These are phyloP conservation scores for Tachyglossus aculeatus DNA, from an alignment of 2,797 vertebrate genomes.

Conservation along the genomic window DNA sequence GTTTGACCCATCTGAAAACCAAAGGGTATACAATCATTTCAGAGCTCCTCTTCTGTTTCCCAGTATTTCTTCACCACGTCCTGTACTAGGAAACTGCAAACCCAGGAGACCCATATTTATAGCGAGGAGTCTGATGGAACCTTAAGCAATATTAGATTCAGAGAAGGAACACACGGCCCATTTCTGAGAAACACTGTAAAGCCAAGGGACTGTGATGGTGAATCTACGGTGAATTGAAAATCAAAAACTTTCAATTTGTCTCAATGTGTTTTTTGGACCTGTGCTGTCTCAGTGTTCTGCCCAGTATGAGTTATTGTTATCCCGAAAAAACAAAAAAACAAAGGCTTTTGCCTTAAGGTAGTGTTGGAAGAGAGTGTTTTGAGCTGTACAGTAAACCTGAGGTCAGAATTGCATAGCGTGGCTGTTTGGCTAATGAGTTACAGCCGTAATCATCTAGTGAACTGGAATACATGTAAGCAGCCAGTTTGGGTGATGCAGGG, in stretches of 20 bases:
- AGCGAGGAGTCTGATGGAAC: neutral
- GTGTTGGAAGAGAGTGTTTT: slow-evolving; percentile 1
- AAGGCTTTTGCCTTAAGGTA: slow-evolving; percentile 56
- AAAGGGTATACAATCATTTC: no score
- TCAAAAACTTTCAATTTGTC: neutral
- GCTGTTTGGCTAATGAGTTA: neutral
- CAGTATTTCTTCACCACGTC: no score
- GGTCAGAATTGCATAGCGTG: slow-evolving; percentile 32
- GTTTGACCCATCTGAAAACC: no score
- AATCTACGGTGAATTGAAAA: neutral
- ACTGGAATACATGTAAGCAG: accelerated
- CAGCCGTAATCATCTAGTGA: accelerated
- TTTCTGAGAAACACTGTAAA: neutral
- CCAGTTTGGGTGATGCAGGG: no score
- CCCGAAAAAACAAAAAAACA: slow-evolving; percentile 23
- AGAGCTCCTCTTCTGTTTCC: no score
- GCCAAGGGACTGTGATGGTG: neutral
- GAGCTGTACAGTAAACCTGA: slow-evolving; percentile 20
- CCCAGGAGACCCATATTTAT: neutral
- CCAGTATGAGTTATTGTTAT: slow-evolving; percentile 9
- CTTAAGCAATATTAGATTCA: neutral
- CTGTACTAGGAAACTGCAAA: no score
- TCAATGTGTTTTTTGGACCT: slow-evolving; percentile 10
- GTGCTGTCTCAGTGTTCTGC: neutral
- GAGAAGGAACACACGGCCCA: neutral